A percentile compares a stretch with the other conserved stretches of the same genome.
Conservation (phyloP, 2,797 vertebrate species). For the Poeciliopsis presidionis region DNA sequence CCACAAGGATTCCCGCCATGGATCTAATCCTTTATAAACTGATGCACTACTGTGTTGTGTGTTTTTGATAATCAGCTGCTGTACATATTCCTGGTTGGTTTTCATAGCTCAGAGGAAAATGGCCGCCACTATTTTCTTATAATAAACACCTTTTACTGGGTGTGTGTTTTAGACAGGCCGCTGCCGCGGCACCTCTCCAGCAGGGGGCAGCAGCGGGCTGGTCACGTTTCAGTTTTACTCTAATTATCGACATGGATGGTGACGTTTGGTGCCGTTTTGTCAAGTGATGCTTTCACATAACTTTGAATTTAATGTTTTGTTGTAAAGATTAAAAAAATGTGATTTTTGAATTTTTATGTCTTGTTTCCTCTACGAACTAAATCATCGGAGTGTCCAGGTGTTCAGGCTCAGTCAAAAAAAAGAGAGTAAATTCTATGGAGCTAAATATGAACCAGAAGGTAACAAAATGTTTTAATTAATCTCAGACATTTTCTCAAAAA, state of each 20-base stretch:
- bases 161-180: conserved; percentile 24
- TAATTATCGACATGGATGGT: conserved; percentile 48
- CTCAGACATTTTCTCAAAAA: too few relatives aligned
- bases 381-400: neutral
- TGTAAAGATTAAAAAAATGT: conserved; percentile 73
- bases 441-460: too few relatives aligned
- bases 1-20: conserved; percentile 27
- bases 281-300: conserved; percentile 75
- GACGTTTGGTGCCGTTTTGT: conserved; percentile 76
- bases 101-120: conserved; percentile 67
- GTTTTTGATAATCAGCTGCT: conserved; percentile 65
- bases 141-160: conserved; percentile 51
- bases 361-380: neutral
- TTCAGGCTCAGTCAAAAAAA: too few relatives aligned
- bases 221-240: conserved; percentile 54
- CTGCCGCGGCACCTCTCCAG: conserved; percentile 11
- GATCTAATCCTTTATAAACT: conserved; percentile 50
- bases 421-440: too few relatives aligned
- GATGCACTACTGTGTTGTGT: conserved; percentile 65
- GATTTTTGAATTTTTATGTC: conserved; percentile 56
- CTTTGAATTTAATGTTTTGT: conserved; percentile 75
- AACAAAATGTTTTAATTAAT: too few relatives aligned
- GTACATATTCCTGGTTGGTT: conserved; percentile 61
- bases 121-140: conserved; percentile 77
- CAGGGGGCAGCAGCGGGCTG: conserved; percentile 58